Conservation (phyloP, 2,888 invertebrate species). For the Diachrysia chrysitis region DNA sequence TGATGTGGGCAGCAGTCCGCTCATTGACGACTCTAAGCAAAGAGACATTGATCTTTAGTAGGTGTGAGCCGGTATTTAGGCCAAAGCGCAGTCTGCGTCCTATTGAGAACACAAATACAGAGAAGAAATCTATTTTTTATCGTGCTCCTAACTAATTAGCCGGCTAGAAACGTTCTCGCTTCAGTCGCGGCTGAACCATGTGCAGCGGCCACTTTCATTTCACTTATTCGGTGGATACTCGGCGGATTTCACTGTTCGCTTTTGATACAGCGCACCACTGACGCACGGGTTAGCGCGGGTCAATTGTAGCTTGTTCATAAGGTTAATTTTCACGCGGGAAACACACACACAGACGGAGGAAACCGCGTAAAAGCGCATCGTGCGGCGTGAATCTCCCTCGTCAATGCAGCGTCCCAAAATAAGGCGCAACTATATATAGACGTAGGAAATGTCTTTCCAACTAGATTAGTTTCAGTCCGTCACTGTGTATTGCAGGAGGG, state of each 20-base stretch:
- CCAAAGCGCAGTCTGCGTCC: slow-evolving; percentile 67
- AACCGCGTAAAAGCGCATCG: slow-evolving; percentile 72
- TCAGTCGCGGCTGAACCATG: slow-evolving; percentile 59
- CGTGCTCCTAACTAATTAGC: slow-evolving; percentile 72
- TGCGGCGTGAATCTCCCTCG: slow-evolving; percentile 73
- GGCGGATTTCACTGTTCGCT: slow-evolving; percentile 48
- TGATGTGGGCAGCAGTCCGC: slow-evolving; percentile 35
- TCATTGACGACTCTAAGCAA: slow-evolving; percentile 42
- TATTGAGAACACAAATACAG: slow-evolving; percentile 70
- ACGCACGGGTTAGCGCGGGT: slow-evolving; percentile 50
- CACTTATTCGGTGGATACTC: slow-evolving; percentile 58
- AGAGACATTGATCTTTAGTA: slow-evolving; percentile 61
- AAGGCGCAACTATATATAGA: slow-evolving; percentile 78
- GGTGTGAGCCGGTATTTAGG: slow-evolving; percentile 78
- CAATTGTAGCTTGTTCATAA: slow-evolving; percentile 44
- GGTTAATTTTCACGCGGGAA: slow-evolving; percentile 63
- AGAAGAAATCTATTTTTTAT: slow-evolving; percentile 82
- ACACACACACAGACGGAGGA: slow-evolving; percentile 52
- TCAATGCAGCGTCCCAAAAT: slow-evolving; percentile 82
- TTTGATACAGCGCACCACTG: slow-evolving; percentile 39
- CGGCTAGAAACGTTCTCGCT: slow-evolving; percentile 64
- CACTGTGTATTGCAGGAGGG: slow-evolving; percentile 34
- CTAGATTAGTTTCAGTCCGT: slow-evolving; percentile 32
- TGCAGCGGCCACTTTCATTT: slow-evolving; percentile 74
- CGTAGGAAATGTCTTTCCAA: slow-evolving; percentile 56